Evolutionary conservation across 2,888 invertebrate genomes (phyloP).

Genomic region (Acleris cristana): DNA sequence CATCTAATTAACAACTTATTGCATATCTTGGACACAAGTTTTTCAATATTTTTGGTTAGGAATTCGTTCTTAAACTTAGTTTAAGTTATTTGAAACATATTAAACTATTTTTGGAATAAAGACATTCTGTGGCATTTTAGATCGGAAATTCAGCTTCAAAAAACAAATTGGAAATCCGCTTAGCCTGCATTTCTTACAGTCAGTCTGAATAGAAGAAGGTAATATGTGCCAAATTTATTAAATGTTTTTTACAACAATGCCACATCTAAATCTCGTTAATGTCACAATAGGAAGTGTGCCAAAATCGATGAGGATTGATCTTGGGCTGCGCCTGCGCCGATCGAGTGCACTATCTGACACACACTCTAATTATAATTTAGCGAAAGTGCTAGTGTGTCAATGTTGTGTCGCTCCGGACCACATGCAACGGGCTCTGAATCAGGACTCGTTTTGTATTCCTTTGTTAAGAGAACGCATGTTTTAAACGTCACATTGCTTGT

Average conservation of each 20-base stretch:
- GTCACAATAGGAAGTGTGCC: constrained; percentile 49
- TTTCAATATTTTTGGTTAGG: no score
- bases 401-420: constrained; percentile 59
- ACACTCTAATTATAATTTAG: constrained; percentile 55
- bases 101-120: no score
- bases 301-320: constrained; percentile 61
- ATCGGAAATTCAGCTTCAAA: no score
- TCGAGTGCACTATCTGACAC: constrained; percentile 47
- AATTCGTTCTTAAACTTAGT: no score
- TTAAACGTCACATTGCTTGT: no score
- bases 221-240: not conserved
- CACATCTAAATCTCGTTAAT: constrained; percentile 45
- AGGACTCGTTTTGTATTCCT: not conserved
- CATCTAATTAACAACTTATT: no score
- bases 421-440: constrained; percentile 43
- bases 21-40: no score
- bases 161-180: no score
- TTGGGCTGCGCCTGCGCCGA: constrained; percentile 49
- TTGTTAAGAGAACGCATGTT: no score
- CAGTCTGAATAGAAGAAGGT: not conserved
- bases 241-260: constrained; percentile 6
- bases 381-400: constrained; percentile 71
- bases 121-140: no score
- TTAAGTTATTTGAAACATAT: no score
- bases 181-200: no score